phyloP scores from a whole-genome alignment of 2,113 vertebrate species.

The Epinephelus moara region DNA sequence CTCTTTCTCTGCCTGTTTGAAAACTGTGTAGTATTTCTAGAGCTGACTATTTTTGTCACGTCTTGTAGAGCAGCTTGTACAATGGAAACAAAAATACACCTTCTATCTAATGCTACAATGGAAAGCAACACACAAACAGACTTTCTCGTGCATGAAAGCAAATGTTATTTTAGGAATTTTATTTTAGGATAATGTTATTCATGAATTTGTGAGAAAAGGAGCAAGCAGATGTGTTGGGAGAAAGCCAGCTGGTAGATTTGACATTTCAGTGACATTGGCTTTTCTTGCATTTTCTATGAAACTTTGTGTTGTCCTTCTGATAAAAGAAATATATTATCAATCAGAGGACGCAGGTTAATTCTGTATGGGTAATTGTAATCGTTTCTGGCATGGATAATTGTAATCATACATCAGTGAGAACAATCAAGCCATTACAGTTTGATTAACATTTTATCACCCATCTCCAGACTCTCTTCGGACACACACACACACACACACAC shows the following conservation, averaged over 20 bases:
- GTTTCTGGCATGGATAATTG: background rate
- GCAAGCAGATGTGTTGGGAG: slow-evolving; percentile 12
- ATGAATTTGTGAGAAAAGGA: slow-evolving; percentile 24
- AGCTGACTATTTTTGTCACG: slow-evolving; percentile 31
- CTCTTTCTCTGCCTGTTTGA: slow-evolving; percentile 2
- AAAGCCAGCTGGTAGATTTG: background rate
- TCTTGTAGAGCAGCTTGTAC: slow-evolving; percentile 7
- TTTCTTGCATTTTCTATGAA: background rate
- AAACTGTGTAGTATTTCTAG: background rate
- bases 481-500: background rate
- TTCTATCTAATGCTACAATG: background rate
- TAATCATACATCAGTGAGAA: slow-evolving; percentile 25
- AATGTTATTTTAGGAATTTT: slow-evolving; percentile 38
- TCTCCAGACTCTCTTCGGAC: slow-evolving; percentile 30
- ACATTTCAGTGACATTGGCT: slow-evolving; percentile 12
- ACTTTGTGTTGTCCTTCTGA: background rate
- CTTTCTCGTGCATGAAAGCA: slow-evolving; percentile 6
- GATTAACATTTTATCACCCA: slow-evolving; percentile 43
- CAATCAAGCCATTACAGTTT: slow-evolving; percentile 30
- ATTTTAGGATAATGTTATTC: slow-evolving; percentile 44
- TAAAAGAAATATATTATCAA: background rate
- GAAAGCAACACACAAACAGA: background rate
- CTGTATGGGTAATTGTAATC: background rate
- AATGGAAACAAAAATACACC: slow-evolving; percentile 27
- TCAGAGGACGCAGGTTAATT: slow-evolving; percentile 19